Evolutionary conservation across 1,140 invertebrate species (phyloP).

Genomic region (Trichomalopsis sarcophagae): DNA sequence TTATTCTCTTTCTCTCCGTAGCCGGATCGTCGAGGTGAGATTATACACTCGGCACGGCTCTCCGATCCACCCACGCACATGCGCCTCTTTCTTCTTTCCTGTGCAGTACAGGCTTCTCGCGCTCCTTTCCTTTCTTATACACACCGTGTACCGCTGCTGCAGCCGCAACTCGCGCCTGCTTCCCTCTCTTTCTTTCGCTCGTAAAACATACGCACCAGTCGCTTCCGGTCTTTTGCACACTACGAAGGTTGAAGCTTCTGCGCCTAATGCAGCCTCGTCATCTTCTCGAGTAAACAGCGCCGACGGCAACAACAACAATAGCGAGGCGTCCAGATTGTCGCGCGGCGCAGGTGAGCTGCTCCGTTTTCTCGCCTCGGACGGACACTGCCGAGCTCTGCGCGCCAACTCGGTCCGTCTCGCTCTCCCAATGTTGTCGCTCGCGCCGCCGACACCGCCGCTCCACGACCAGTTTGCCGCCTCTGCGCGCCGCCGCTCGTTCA

Average conservation of each 20-base stretch:
- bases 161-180: background rate
- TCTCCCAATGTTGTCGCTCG: background rate
- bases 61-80: constrained; percentile 19
- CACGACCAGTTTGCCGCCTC: constrained; percentile 46
- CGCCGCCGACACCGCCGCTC: constrained; percentile 29
- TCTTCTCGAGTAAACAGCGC: background rate
- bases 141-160: background rate
- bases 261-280: background rate
- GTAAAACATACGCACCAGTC: background rate
- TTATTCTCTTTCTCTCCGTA: background rate
- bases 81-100: constrained; percentile 17
- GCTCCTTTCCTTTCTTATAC: constrained; percentile 19
- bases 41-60: background rate
- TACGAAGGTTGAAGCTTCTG: background rate
- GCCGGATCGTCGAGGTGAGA: constrained; percentile 3
- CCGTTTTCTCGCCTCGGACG: background rate
- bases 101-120: background rate
- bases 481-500: background rate
- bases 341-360: constrained; percentile 1
- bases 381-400: background rate
- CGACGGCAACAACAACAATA: background rate
- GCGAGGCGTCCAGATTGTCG: background rate
- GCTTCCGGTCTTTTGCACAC: background rate
- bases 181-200: background rate
- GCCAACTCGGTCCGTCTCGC: background rate